Evolutionary conservation across 2,797 vertebrate species (phyloP), one percentile per base, ranked within the genome.

Genomic region (Buphagus erythrorhynchus): DNA sequence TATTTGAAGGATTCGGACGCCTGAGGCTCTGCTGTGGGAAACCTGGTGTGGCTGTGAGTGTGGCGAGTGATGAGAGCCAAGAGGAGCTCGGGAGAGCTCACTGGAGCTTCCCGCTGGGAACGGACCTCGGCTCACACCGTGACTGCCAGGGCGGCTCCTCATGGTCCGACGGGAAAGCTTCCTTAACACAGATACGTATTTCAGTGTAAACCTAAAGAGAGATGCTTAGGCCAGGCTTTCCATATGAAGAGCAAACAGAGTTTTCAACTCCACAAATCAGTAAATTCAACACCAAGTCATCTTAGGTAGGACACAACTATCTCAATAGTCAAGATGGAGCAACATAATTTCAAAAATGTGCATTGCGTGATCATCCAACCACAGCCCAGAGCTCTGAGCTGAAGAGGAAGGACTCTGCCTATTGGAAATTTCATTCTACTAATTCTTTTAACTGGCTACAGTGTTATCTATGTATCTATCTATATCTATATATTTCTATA

Each of bases 371-470:
- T 71, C 62, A 63, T 38, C 45, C 33, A 62, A 13, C 16, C 35
- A 33, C 7, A 31, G 48, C 13, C n/a, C 3, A 5, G 33, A 93
- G 35, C 46, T 86, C 75, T 52, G 38, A 91, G n/a, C 49, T 58
- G n/a, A 91, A 86, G 17, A 69, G 40, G 20, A 79, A 54, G 6
- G 35, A 52, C 36, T 65, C 45, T 35, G 14, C 7, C 52, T 55
- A 55, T 16, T 20, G 18, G 19, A 36, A 26, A 42, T 59, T 33
- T 78, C 20, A 58, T 58, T 69, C 31, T 75, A 51, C 13, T 28
- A 72, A 15, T 38, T 57, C 19, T 85, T 89, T 79, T 67, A 91
- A 76, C 17, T 86, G 43, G 33, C 46, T 82, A 74, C 24, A 59
- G 51, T 63, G 13, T 71, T 69, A 76, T 73, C 31, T 57, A 19